These are phyloP conservation scores for Amorpha juglandis DNA, from an alignment of 2,888 invertebrate genomes.

Conservation along the genomic window DNA sequence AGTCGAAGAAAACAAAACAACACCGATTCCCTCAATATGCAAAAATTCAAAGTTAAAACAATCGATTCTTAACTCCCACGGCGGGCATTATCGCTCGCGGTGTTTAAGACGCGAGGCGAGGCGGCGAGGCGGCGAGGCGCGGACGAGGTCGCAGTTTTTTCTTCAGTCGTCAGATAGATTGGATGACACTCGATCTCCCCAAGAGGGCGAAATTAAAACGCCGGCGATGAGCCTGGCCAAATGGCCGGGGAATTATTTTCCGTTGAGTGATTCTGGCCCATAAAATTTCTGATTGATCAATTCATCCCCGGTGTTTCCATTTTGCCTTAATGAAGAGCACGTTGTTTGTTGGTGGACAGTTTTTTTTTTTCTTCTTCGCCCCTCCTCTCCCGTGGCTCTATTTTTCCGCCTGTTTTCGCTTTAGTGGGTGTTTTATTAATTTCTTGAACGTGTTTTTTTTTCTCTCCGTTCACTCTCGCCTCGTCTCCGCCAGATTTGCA, in stretches of 20 bases:
- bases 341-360: constrained; percentile 71
- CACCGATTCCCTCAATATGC: neutral
- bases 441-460: constrained; percentile 59
- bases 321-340: constrained; percentile 79
- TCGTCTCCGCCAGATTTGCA: constrained; percentile 45
- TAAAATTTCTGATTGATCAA: constrained; percentile 84
- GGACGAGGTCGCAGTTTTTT: constrained; percentile 60
- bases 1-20: neutral
- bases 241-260: constrained; percentile 81
- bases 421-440: constrained; percentile 82
- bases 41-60: constrained; percentile 36
- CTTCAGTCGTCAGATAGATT: constrained; percentile 80
- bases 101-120: constrained; percentile 53
- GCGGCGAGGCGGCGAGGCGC: constrained; percentile 35
- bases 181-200: constrained; percentile 84
- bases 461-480: constrained; percentile 42
- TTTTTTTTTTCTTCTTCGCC: constrained; percentile 60
- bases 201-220: constrained; percentile 82
- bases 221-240: constrained; percentile 80
- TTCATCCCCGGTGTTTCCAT: constrained; percentile 78
- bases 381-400: constrained; percentile 61
- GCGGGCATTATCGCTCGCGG: constrained; percentile 69
- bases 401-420: constrained; percentile 80
- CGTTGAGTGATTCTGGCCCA: constrained; percentile 83
- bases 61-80: constrained; percentile 64